phyloP scores from a whole-genome alignment of 2,113 vertebrate species.

The Gallinago media region DNA sequence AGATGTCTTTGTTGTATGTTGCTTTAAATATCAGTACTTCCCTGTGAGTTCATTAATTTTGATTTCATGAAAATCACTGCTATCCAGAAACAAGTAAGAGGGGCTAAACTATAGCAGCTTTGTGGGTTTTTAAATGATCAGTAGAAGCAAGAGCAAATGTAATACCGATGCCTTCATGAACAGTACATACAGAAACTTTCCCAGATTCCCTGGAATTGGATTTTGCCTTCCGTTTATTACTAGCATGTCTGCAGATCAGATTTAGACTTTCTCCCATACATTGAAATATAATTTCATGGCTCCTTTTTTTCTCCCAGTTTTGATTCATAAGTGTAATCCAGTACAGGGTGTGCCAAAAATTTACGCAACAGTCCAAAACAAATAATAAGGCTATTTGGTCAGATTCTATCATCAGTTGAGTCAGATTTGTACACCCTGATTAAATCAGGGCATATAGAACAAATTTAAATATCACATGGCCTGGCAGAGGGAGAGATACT shows the following conservation, averaged over 20 bases:
- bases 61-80: conserved; percentile 21
- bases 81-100: conserved; percentile 6
- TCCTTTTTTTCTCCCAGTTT: background rate
- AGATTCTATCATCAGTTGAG: conserved; percentile 30
- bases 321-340: background rate
- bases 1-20: background rate
- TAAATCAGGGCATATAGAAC: background rate
- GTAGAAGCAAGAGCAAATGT: background rate
- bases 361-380: background rate
- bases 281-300: background rate
- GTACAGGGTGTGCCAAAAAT: background rate
- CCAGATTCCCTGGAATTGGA: conserved; percentile 10
- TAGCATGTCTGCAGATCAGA: conserved; percentile 1
- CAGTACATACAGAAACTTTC: background rate
- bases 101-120: background rate
- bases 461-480: background rate
- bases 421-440: conserved; percentile 18
- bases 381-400: conserved; percentile 17
- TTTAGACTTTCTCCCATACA: background rate
- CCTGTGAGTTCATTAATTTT: conserved; percentile 9
- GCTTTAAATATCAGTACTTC: conserved; percentile 1
- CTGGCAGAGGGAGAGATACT: background rate
- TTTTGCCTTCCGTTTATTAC: conserved; percentile 20
- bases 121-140: background rate
- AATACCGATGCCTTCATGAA: background rate